Conservation (phyloP, 2,888 invertebrate genomes). For the Aporophyla nigra region DNA sequence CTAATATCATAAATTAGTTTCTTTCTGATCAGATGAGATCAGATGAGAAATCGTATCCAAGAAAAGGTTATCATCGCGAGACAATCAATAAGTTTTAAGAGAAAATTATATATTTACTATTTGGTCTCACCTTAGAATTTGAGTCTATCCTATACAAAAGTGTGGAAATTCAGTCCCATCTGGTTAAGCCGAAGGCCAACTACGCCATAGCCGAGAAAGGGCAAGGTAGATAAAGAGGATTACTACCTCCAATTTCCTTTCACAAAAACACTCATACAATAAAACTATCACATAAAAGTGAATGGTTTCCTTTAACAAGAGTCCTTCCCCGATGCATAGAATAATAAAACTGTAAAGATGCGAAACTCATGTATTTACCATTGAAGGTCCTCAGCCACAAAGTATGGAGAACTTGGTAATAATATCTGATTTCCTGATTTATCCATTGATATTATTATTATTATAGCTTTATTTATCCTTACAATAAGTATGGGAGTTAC, state of each 20-base stretch:
- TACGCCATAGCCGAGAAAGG: conserved; percentile 12
- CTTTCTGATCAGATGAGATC: too few species aligned
- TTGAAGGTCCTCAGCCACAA: neutral
- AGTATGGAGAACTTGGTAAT: neutral
- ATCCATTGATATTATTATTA: neutral
- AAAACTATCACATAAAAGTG: conserved; percentile 56
- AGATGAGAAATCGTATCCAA: too few species aligned
- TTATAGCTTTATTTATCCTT: too few species aligned
- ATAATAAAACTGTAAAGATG: conserved; percentile 3
- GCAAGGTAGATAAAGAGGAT: conserved; percentile 43
- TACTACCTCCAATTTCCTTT: conserved; percentile 44
- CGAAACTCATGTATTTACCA: neutral
- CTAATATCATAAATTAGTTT: too few species aligned
- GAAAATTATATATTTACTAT: too few species aligned
- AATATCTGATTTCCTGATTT: neutral
- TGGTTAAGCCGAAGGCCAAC: conserved; percentile 21
- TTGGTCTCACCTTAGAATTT: neutral
- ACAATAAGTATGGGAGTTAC: too few species aligned
- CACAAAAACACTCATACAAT: conserved; percentile 49
- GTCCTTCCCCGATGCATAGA: conserved; percentile 31
- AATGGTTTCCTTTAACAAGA: conserved; percentile 43
- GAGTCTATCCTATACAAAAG: neutral
- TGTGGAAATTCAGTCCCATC: conserved; percentile 24
- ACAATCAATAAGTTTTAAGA: too few species aligned
- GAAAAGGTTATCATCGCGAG: too few species aligned